Evolutionary conservation across 30 jellyfish, hydroid and myxozoan species (phyloP).

Genomic region (Cassiopea andromeda): DNA sequence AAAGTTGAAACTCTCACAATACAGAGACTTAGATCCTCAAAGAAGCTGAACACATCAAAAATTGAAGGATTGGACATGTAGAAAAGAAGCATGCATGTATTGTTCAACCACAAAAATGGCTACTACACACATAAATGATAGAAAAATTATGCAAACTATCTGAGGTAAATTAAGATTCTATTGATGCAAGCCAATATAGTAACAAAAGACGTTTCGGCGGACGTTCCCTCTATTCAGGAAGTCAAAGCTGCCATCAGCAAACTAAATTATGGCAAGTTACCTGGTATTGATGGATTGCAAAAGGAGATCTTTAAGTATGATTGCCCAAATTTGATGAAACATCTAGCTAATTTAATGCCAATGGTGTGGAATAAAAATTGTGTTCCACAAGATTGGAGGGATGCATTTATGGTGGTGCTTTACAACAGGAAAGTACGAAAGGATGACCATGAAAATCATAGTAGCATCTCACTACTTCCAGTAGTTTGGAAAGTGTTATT

Average conservation of each 20-base stretch:
- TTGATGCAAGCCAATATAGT: neutral
- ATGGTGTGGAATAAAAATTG: neutral
- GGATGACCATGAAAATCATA: neutral
- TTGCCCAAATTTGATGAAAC: neutral
- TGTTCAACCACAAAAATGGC: too few species aligned
- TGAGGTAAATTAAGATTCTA: neutral
- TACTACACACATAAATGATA: neutral
- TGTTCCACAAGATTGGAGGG: neutral
- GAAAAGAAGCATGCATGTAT: too few species aligned
- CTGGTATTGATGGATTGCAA: neutral
- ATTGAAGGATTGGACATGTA: too few species aligned
- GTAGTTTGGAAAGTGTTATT: neutral
- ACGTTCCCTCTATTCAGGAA: neutral
- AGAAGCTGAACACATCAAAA: too few species aligned
- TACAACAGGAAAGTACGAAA: neutral
- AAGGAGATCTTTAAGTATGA: neutral
- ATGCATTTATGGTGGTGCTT: neutral
- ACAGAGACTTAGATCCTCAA: too few species aligned
- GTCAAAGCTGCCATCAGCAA: neutral
- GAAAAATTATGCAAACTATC: neutral
- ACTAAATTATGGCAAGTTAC: neutral
- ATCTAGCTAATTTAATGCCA: neutral
- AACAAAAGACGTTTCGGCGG: neutral
- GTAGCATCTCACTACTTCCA: neutral
- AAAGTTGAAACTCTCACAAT: too few species aligned